Conservation (phyloP, 2,888 invertebrate genomes). For the Chrysopilus asiliformis region DNA sequence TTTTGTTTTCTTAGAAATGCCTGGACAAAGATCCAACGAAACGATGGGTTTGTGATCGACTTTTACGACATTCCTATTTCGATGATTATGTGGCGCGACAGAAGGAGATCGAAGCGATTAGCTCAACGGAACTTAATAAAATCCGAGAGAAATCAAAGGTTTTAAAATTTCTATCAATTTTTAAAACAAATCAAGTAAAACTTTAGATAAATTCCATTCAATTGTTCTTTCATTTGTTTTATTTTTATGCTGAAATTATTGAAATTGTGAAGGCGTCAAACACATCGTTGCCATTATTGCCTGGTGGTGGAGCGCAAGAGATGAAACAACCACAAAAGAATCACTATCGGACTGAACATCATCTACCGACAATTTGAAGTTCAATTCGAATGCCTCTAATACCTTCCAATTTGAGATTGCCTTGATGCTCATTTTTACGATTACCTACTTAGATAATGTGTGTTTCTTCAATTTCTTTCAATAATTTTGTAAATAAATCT, state of each 20-base stretch:
- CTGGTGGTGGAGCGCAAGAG: slow-evolving; percentile 31
- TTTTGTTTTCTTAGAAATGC: slow-evolving; percentile 55
- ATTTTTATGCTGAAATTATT: too few species aligned
- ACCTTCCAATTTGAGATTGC: too few species aligned
- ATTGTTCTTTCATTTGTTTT: slow-evolving; percentile 7
- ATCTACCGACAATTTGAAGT: slow-evolving; percentile 32
- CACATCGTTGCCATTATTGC: slow-evolving; percentile 34
- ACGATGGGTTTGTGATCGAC: slow-evolving; percentile 83
- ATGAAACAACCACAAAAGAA: slow-evolving; percentile 31
- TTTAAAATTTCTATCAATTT: slow-evolving; percentile 21
- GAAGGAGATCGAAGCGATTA: slow-evolving; percentile 41
- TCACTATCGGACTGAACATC: slow-evolving; percentile 33
- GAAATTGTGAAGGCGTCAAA: slow-evolving; percentile 36
- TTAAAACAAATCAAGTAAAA: slow-evolving; percentile 15
- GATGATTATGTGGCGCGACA: slow-evolving; percentile 74
- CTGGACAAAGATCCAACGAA: slow-evolving; percentile 87
- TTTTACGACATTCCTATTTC: slow-evolving; percentile 83
- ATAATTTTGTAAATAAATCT: too few species aligned
- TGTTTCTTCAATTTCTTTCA: too few species aligned
- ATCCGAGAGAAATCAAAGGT: slow-evolving; percentile 50
- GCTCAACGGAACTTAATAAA: slow-evolving; percentile 44
- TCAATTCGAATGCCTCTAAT: too few species aligned
- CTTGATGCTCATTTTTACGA: too few species aligned
- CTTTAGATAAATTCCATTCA: slow-evolving; percentile 9
- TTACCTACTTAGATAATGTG: too few species aligned